Evolutionary conservation across 2,797 vertebrate species (phyloP), one percentile per base, ranked within the genome.

Genomic region (Pangasius krempfi): DNA sequence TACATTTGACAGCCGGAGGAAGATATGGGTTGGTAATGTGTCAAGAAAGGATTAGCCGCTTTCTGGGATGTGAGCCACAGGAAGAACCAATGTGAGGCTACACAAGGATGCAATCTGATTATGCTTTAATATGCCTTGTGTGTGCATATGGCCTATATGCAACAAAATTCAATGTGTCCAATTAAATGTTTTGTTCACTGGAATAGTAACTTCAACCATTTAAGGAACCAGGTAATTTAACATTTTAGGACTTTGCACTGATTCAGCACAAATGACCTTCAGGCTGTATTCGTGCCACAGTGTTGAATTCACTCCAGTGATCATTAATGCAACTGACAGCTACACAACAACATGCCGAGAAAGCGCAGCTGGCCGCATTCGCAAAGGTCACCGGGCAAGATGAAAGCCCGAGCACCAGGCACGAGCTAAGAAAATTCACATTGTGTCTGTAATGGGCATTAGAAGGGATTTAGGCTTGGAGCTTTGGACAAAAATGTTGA

Each of bases 311-410:
- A 56, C 76, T 82, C 66, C 76, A 82, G 70, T 30, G 83, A 88
- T 88, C 85, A 86, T 56, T 86, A 76, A 86, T 86, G 88, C n/a
- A 73, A 72, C 44, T 73, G 58, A 88, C 72, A 81, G 84, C 68
- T 73, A 82, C 30, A 60, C 75, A 79, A 73, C 76, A 64, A 72
- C 79, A 54, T 8, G 18, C 66, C 1, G 72, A 44, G 88, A 47
- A 85, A 68, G 44, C 10, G 22, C 82, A 72, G 37, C 60, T 88
- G 73, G 73, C 62, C 50, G 10, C 76, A 52, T 54, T 64, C 27
- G 84, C 56, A 82, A 58, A 89, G 82, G 88, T 58, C 58, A 27
- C 54, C 37, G 27, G 60, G 4, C 7, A 40, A 52, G 58, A 50
- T 25, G 40, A 86, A 80, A 89, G 76, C 47, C 47, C 47, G 47